These are phyloP conservation scores for Enteromius anoplus DNA, from an alignment of 2,797 vertebrate genomes.

Conservation along the genomic window DNA sequence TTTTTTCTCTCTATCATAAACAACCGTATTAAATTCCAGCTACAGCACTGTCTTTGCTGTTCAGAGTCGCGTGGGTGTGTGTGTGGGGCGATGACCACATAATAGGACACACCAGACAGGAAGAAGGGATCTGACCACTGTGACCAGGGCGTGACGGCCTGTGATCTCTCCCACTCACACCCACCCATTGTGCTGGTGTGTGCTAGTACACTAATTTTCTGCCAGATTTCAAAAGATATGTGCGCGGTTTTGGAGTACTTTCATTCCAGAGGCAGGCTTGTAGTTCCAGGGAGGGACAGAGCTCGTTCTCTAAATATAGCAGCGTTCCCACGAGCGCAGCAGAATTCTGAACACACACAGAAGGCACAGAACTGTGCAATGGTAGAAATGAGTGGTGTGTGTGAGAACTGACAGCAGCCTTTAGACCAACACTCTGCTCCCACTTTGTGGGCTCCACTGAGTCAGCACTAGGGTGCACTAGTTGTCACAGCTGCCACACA, in stretches of 20 bases:
- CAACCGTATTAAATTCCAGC: background rate
- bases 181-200: conserved; percentile 11
- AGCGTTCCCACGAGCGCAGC: conserved; percentile 28
- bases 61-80: conserved; percentile 6
- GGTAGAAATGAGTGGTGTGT: conserved; percentile 40
- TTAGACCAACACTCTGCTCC: conserved; percentile 59
- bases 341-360: conserved; percentile 22
- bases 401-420: conserved; percentile 66
- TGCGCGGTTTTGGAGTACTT: background rate
- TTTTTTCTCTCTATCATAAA: background rate
- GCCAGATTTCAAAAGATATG: background rate
- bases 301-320: conserved; percentile 55
- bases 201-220: background rate
- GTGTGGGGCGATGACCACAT: conserved; percentile 8
- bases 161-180: conserved; percentile 45
- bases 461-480: conserved; percentile 71
- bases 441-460: conserved; percentile 71
- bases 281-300: conserved; percentile 15
- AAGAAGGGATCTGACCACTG: conserved; percentile 67
- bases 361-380: conserved; percentile 34
- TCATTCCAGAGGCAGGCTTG: conserved; percentile 4
- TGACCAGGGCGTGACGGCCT: conserved; percentile 59
- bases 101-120: conserved; percentile 61
- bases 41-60: background rate
- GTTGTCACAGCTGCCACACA: conserved; percentile 65